A percentile compares a stretch with the other conserved stretches of the same genome.
These are phyloP conservation scores for Aphelocoma californica DNA, from an alignment of 2,797 vertebrate genomes.

Conservation along the genomic window DNA sequence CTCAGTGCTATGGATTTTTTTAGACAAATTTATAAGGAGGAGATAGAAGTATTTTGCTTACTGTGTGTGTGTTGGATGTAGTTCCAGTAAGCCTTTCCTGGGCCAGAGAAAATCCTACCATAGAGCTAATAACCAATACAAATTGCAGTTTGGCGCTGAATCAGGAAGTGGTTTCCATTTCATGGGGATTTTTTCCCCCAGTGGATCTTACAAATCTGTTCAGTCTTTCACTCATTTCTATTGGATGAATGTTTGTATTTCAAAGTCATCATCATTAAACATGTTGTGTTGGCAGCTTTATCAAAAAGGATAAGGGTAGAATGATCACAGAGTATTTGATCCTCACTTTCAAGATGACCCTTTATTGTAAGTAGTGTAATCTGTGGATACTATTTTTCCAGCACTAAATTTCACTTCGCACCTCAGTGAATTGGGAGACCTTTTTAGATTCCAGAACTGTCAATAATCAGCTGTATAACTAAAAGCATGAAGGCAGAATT, in stretches of 20 bases:
- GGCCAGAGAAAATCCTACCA: neutral
- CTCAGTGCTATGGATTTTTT: neutral
- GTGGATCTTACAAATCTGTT: neutral
- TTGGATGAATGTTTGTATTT: neutral
- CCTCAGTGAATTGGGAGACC: neutral
- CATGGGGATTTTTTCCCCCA: neutral
- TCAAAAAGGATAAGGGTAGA: neutral
- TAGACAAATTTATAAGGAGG: neutral
- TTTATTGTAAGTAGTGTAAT: neutral
- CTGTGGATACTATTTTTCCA: neutral
- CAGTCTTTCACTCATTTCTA: neutral
- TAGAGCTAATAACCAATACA: neutral
- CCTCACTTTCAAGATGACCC: neutral
- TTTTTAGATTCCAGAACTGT: neutral
- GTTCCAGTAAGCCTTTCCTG: neutral
- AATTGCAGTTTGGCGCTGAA: neutral
- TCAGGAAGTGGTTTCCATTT: neutral
- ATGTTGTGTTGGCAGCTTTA: neutral
- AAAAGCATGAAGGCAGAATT: neutral
- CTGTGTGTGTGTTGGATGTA: neutral
- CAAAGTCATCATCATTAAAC: neutral
- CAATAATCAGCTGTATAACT: neutral
- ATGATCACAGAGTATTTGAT: neutral
- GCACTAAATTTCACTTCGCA: neutral
- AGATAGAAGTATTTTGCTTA: neutral